These are phyloP conservation scores for Gymnoscopelus microlampas DNA, from an alignment of 2,797 vertebrate species.

Conservation along the genomic window DNA sequence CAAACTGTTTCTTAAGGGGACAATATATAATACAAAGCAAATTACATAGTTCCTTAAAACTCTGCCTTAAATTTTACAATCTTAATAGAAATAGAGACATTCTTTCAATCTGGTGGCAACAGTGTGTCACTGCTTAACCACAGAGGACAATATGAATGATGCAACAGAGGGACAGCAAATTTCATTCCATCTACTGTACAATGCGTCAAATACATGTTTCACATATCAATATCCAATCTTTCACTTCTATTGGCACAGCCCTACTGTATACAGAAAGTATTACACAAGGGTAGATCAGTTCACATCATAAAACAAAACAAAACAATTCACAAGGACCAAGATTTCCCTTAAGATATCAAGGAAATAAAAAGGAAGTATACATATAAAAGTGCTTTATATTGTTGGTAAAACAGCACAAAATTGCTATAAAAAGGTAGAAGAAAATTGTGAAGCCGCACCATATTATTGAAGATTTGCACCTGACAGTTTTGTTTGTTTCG, in stretches of 20 bases:
- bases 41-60: conserved; percentile 44
- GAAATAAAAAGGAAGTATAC: conserved; percentile 76
- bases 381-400: conserved; percentile 87
- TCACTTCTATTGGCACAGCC: conserved; percentile 86
- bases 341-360: conserved; percentile 66
- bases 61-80: conserved; percentile 63
- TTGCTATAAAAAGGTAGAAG: conserved; percentile 87
- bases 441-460: conserved; percentile 86
- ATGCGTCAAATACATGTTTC: conserved; percentile 71
- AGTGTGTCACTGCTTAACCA: conserved; percentile 54
- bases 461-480: conserved; percentile 83
- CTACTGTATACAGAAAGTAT: conserved; percentile 85
- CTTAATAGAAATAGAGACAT: conserved; percentile 66
- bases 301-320: conserved; percentile 81
- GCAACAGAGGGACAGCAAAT: conserved; percentile 41
- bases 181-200: conserved; percentile 73
- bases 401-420: conserved; percentile 86
- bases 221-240: conserved; percentile 78
- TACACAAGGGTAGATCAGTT: conserved; percentile 82
- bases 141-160: conserved; percentile 52
- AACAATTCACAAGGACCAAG: conserved; percentile 78
- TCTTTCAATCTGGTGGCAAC: conserved; percentile 58
- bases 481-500: conserved; percentile 70
- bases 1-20: conserved; percentile 57
- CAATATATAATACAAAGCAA: conserved; percentile 56